A percentile compares a stretch with the other conserved stretches of the same genome.
Evolutionary conservation across 2,888 invertebrate species (phyloP).

Genomic region (Orthosia gothica): DNA sequence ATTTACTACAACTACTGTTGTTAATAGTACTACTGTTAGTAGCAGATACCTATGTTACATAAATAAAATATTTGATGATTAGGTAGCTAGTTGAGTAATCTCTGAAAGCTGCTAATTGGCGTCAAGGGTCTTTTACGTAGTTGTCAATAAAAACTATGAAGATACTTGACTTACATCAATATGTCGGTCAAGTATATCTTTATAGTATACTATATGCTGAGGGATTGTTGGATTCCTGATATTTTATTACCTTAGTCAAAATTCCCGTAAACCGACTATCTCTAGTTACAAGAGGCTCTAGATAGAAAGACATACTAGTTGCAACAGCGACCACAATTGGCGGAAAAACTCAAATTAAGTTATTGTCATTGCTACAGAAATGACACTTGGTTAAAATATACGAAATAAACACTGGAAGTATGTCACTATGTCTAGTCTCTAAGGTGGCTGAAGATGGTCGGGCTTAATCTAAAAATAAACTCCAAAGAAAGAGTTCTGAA

Average conservation of each 20-base stretch:
- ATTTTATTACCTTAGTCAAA: background rate
- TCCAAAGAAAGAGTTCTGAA: background rate
- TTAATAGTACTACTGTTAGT: background rate
- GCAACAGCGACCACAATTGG: too few species aligned
- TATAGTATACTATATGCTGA: too few species aligned
- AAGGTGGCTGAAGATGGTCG: too few species aligned
- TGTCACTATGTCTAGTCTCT: too few species aligned
- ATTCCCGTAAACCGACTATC: background rate
- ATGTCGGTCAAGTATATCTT: too few species aligned
- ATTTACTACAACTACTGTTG: background rate
- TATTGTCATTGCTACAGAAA: too few species aligned
- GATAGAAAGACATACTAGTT: too few species aligned
- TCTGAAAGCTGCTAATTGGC: constrained; percentile 20
- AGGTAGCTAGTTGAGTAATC: background rate
- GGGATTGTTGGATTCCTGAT: too few species aligned
- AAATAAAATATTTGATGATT: background rate
- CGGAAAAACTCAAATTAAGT: too few species aligned
- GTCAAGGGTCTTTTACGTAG: constrained; percentile 12
- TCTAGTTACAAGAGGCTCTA: background rate
- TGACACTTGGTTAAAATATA: too few species aligned
- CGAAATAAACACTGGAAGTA: too few species aligned
- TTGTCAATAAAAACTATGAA: constrained; percentile 18
- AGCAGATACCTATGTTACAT: too few species aligned
- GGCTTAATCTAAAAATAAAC: background rate
- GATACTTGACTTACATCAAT: constrained; percentile 24